These are phyloP conservation scores for Aptenodytes patagonicus DNA, from an alignment of 2,113 vertebrate species.

Conservation along the genomic window DNA sequence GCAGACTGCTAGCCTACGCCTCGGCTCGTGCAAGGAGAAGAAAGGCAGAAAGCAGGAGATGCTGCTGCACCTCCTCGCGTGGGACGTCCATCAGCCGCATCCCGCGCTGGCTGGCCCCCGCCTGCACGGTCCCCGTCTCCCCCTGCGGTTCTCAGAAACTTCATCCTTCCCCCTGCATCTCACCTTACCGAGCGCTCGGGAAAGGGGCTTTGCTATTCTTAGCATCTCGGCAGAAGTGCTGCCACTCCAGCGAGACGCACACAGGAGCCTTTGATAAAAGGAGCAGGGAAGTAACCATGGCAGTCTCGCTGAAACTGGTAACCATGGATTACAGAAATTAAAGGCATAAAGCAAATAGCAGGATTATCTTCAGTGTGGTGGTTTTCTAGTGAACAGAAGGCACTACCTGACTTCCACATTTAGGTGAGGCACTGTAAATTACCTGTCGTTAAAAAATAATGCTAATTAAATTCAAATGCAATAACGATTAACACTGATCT, in stretches of 20 bases:
- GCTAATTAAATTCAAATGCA: constrained; percentile 43
- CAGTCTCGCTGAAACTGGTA: background rate
- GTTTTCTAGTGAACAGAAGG: background rate
- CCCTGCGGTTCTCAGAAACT: background rate
- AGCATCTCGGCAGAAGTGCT: background rate
- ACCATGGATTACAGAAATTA: background rate
- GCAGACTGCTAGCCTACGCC: background rate
- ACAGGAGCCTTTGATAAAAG: background rate
- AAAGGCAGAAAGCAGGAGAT: background rate
- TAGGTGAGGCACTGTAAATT: constrained; percentile 37
- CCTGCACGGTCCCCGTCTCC: background rate
- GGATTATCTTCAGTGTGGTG: background rate
- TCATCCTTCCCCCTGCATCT: background rate
- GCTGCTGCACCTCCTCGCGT: fast-evolving
- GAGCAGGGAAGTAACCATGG: constrained; percentile 32
- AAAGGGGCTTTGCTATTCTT: background rate
- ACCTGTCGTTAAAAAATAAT: constrained; percentile 47
- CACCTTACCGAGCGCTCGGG: background rate
- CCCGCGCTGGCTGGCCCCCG: fast-evolving
- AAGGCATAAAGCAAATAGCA: background rate
- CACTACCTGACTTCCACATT: background rate
- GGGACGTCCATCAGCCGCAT: background rate
- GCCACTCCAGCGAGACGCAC: background rate
- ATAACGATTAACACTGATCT: constrained; percentile 29
- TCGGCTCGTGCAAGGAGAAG: background rate